These are phyloP conservation scores for Elgonia sp. DNA, from an alignment of 2,888 invertebrate genomes.

Conservation along the genomic window DNA sequence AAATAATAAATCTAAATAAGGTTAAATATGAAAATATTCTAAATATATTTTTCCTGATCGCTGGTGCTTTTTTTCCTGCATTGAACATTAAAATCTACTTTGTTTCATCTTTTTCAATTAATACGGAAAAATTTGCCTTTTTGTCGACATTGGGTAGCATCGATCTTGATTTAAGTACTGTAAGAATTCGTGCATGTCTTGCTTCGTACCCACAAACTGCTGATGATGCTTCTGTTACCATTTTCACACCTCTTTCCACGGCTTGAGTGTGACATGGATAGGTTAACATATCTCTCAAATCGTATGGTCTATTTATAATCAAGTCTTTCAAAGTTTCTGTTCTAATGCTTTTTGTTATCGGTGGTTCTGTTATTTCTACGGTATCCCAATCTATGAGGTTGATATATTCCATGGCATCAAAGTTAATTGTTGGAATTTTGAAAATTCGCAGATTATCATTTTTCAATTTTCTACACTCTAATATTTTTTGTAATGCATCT, in stretches of 20 bases:
- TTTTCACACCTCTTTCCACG: background rate
- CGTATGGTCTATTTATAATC: background rate
- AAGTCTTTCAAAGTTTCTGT: background rate
- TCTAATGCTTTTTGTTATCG: background rate
- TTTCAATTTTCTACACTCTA: conserved; percentile 18
- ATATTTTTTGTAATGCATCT: conserved; percentile 27
- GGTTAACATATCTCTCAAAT: background rate
- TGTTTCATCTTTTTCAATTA: too few species aligned
- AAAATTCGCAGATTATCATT: background rate
- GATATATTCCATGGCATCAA: conserved; percentile 32
- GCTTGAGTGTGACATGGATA: conserved; percentile 2
- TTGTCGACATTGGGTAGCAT: too few species aligned
- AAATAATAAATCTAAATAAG: too few species aligned
- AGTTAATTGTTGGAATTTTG: conserved; percentile 23
- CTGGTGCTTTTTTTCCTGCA: too few species aligned
- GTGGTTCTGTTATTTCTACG: conserved; percentile 19
- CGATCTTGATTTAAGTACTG: too few species aligned
- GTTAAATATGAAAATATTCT: too few species aligned
- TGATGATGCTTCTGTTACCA: background rate
- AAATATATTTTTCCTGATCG: too few species aligned
- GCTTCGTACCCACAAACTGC: background rate
- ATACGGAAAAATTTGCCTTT: too few species aligned
- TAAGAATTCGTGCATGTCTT: background rate
- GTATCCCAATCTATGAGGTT: conserved; percentile 18
- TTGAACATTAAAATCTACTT: too few species aligned